These are phyloP conservation scores for Argyrosomus japonicus DNA, from an alignment of 2,113 vertebrate genomes.

Conservation along the genomic window DNA sequence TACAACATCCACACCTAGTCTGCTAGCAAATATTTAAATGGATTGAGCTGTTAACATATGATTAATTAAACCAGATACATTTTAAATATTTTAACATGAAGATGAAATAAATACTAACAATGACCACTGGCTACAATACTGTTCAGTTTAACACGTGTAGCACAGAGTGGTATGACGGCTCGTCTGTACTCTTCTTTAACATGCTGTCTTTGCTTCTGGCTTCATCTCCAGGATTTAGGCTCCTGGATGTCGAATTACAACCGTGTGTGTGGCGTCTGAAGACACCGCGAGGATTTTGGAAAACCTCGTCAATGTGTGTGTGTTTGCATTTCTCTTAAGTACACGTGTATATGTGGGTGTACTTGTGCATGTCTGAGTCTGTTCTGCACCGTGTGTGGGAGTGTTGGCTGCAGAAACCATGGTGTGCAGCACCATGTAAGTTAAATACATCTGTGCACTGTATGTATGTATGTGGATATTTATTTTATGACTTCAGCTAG, in stretches of 20 bases:
- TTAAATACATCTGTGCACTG: background rate
- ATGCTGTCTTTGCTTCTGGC: slow-evolving; percentile 18
- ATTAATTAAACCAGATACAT: background rate
- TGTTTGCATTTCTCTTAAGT: background rate
- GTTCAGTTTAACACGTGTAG: background rate
- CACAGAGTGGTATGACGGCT: background rate
- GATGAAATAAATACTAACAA: background rate
- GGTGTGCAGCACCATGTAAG: background rate
- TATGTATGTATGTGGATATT: background rate
- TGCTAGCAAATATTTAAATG: background rate
- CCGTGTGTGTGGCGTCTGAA: background rate
- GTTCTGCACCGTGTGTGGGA: slow-evolving; percentile 28
- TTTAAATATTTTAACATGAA: background rate
- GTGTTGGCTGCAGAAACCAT: slow-evolving; percentile 19
- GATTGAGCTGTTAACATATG: background rate
- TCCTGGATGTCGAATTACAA: slow-evolving; percentile 30
- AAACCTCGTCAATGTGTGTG: slow-evolving; percentile 12
- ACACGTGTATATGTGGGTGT: background rate
- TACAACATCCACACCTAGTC: background rate
- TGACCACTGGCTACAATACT: too few relatives aligned
- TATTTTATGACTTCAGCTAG: background rate
- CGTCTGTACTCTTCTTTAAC: background rate
- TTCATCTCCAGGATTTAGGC: slow-evolving; percentile 20
- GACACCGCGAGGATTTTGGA: background rate
- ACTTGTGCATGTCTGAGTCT: slow-evolving; percentile 20